Conservation (phyloP, 1,140 invertebrate genomes). For the Brachionus plicatilis region DNA sequence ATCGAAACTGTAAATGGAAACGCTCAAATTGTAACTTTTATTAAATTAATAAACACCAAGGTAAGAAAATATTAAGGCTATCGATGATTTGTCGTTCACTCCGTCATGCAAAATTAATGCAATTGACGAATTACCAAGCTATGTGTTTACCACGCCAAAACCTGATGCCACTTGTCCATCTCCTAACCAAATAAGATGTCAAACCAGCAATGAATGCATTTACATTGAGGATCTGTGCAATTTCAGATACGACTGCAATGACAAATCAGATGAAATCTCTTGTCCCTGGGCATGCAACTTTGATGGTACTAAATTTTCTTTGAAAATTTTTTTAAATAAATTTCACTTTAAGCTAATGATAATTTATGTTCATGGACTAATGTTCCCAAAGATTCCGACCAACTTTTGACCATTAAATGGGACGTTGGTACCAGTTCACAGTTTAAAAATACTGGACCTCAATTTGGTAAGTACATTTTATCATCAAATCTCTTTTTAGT, state of each 20-base stretch:
- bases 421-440: background rate
- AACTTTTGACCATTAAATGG: background rate
- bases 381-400: background rate
- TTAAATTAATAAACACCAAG: background rate
- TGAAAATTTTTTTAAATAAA: background rate
- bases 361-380: background rate
- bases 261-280: slow-evolving; percentile 48
- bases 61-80: slow-evolving; percentile 23
- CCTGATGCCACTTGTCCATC: slow-evolving; percentile 18
- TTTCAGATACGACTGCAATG: slow-evolving; percentile 48
- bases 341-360: background rate
- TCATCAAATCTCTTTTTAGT: background rate
- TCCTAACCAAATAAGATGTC: background rate
- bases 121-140: background rate
- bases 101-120: slow-evolving; percentile 42
- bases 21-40: background rate
- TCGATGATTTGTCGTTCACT: slow-evolving; percentile 53
- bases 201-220: slow-evolving; percentile 42
- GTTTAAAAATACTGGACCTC: background rate
- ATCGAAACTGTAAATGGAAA: background rate
- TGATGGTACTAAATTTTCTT: background rate
- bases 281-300: slow-evolving; percentile 45
- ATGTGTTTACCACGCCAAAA: background rate
- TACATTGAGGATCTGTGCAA: slow-evolving; percentile 46
- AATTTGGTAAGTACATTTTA: background rate